These are phyloP conservation scores for Spheniscus mendiculus DNA, from an alignment of 2,113 vertebrate genomes.

Conservation along the genomic window DNA sequence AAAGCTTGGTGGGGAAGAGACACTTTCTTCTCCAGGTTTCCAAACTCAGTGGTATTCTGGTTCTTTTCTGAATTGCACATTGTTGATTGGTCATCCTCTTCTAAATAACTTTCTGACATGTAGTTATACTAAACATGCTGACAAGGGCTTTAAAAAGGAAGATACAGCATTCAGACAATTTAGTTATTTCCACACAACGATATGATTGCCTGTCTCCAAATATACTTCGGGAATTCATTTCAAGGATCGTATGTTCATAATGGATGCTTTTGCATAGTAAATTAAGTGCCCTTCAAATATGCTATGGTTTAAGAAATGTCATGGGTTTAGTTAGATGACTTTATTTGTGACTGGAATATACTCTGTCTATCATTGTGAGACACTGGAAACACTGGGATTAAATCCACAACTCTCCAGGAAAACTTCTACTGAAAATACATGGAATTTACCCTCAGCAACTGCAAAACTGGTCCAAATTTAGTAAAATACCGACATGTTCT, in stretches of 20 bases:
- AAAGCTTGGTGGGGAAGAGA: neutral
- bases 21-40: neutral
- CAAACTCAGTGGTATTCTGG: neutral
- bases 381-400: neutral
- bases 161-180: neutral
- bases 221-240: neutral
- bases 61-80: neutral
- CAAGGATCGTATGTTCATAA: neutral
- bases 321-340: neutral
- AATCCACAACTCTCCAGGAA: neutral
- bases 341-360: neutral
- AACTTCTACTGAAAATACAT: neutral
- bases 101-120: neutral
- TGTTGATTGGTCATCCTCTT: neutral
- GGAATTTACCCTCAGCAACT: neutral
- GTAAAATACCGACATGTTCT: neutral
- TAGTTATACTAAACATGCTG: neutral
- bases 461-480: neutral
- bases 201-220: neutral
- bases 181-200: neutral
- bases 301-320: neutral
- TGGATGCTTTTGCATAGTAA: neutral
- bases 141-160: neutral
- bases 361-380: neutral
- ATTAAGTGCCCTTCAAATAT: neutral